Base-by-base conservation (phyloP, 92 coral and sea anemone species). In the Palythoa heliodiscus region DNA sequence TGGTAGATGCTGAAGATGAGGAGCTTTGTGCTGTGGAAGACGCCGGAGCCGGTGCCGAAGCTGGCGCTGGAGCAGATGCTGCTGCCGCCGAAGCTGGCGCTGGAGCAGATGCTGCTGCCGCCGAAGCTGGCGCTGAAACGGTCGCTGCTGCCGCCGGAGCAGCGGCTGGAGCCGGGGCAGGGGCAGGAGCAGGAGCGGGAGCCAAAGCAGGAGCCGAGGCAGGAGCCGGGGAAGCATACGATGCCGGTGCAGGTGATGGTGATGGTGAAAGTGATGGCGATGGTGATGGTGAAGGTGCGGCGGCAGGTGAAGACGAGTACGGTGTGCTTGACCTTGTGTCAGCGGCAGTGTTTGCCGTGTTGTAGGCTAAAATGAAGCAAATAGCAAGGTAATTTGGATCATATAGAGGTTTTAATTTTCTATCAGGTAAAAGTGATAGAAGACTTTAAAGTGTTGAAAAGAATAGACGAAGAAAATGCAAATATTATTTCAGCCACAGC, bases 151-250 rank as follows among this genome's bases (percentile, higher is more conserved):
- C 48, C 1, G 89, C 86, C 3, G 89, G 71, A 5, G 89, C 85
- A 1, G 89, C 69, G 11, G 86, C n/a, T 0, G 89, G 77, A 1
- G 77, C 86, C 1, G 93, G 83, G 8, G 80, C 81, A 1, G 91
- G 71, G 0, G 91, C 77, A 5, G 90, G 77, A 0, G 93, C 25
- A 3, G 88, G 55, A 15, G 95, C 89, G 15, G 93, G 55, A 1
- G 90, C 94, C 5, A 90, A 78, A 0, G 92, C 91, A 6, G 88
- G 55, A 16, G 95, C 87, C 38, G 93, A 47, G 3, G 90, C 94
- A 10, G 91, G 83, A 0, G 92, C 91, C 39, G 94, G 75, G 3
- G 90, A 69, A n/a, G 89, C 71, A n/a, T 82, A 83, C n/a, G 90
- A 70, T 2, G 92, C 80, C 15, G 93, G 78, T 2, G 89, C 89